Conservation (phyloP, 2,113 vertebrate genomes). For the Carassius auratus region DNA sequence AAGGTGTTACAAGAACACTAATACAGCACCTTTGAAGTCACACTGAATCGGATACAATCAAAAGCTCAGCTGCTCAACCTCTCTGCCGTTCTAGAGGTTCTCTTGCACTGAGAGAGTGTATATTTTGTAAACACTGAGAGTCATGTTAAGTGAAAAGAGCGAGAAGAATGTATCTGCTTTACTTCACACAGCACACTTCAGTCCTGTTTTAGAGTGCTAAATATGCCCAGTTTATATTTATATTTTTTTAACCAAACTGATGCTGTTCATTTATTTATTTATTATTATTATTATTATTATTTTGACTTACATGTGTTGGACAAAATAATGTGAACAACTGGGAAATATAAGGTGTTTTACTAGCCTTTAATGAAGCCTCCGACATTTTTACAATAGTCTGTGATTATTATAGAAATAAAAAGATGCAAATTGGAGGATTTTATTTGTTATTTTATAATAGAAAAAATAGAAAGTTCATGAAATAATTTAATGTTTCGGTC, state of each 20-base stretch:
- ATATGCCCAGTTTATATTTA: not conserved
- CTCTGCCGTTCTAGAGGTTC: slow-evolving; percentile 48
- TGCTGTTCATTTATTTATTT: not conserved
- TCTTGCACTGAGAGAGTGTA: slow-evolving; percentile 62
- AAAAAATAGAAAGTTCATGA: not conserved
- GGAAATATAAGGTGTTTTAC: too few species aligned
- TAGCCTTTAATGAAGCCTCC: too few species aligned
- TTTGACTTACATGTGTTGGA: not conserved
- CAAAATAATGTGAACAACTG: too few species aligned
- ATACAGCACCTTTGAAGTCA: slow-evolving; percentile 51
- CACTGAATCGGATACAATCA: slow-evolving; percentile 36
- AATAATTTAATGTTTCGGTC: not conserved
- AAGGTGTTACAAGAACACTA: slow-evolving; percentile 34
- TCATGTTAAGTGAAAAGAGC: not conserved
- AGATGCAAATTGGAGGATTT: too few species aligned
- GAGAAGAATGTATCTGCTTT: not conserved
- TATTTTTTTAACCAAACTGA: not conserved
- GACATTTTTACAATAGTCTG: too few species aligned
- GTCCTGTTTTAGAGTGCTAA: not conserved
- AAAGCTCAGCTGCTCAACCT: slow-evolving; percentile 25
- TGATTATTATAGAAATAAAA: too few species aligned
- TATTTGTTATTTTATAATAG: too few species aligned
- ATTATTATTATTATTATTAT: too few species aligned
- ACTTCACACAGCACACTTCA: not conserved
- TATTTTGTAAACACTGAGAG: slow-evolving; percentile 47